These are phyloP conservation scores for Steatornis caripensis DNA, from an alignment of 2,113 vertebrate species.

Conservation along the genomic window DNA sequence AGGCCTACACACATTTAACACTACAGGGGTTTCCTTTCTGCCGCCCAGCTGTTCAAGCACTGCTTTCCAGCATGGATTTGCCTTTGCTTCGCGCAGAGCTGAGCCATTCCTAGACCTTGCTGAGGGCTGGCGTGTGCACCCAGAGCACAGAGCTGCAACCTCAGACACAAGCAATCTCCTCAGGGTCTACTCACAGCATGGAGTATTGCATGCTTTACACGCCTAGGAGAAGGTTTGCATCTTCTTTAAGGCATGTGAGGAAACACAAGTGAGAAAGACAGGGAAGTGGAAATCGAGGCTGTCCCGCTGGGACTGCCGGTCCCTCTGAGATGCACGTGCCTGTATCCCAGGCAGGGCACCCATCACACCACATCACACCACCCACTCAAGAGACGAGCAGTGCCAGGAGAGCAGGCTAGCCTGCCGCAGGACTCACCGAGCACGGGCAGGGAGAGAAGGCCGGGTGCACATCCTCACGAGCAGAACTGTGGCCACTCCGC, in stretches of 20 bases:
- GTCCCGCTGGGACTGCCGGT: not conserved
- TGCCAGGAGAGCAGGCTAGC: not conserved
- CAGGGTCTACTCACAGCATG: not conserved
- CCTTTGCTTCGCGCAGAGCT: not conserved
- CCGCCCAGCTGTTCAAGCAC: not conserved
- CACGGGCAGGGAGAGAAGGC: constrained; percentile 23
- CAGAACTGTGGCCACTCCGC: not conserved
- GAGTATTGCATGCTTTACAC: not conserved
- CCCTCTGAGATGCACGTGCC: not conserved
- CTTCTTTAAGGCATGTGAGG: not conserved
- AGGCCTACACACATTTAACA: not conserved
- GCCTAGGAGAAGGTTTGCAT: not conserved
- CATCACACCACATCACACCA: not conserved
- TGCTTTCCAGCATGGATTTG: not conserved
- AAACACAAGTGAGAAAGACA: not conserved
- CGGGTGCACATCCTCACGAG: constrained; percentile 29
- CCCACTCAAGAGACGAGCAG: not conserved
- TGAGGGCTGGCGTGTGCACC: not conserved
- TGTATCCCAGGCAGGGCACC: not conserved
- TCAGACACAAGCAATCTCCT: not conserved
- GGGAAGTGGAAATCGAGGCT: not conserved
- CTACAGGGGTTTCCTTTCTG: not conserved
- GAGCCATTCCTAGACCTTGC: not conserved
- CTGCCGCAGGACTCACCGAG: not conserved
- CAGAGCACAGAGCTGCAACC: not conserved